phyloP scores from a whole-genome alignment of 1,140 invertebrate species.

The Magallana gigas region DNA sequence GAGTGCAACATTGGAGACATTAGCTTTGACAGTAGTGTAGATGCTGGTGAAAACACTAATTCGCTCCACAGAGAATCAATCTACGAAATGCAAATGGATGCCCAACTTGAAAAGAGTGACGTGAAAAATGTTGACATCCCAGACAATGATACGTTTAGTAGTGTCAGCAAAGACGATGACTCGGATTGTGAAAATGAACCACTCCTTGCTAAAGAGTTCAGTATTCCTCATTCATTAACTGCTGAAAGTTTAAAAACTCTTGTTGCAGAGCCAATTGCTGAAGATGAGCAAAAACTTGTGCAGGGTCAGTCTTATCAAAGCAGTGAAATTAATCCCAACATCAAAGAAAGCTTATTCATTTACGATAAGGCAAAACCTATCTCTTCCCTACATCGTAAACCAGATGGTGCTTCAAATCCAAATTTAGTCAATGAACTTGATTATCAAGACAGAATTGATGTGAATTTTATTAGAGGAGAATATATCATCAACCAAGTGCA shows the following conservation, averaged over 20 bases:
- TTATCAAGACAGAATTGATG: constrained; percentile 52
- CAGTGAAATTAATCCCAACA: constrained; percentile 46
- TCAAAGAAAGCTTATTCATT: constrained; percentile 33
- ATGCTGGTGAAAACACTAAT: constrained; percentile 58
- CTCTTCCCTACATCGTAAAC: constrained; percentile 82
- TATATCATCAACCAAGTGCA: constrained; percentile 61
- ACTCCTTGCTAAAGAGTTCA: constrained; percentile 6
- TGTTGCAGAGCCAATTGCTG: constrained; percentile 55
- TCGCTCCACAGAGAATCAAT: constrained; percentile 72
- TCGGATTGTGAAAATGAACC: constrained; percentile 54
- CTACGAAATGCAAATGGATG: constrained; percentile 77
- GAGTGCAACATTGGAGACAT: constrained; percentile 66
- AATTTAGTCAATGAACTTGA: constrained; percentile 82
- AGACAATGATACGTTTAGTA: constrained; percentile 76
- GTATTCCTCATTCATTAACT: constrained; percentile 50
- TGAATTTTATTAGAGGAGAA: constrained; percentile 59
- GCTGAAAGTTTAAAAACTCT: constrained; percentile 65
- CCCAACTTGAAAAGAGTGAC: constrained; percentile 70
- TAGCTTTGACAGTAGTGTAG: constrained; percentile 73
- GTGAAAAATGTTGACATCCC: constrained; percentile 62
- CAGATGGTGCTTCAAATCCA: constrained; percentile 94
- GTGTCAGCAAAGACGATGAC: constrained; percentile 68
- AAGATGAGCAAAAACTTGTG: constrained; percentile 47
- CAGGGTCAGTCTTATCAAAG: constrained; percentile 18
- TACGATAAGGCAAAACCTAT: constrained; percentile 60